Conservation (phyloP, 2,888 invertebrate genomes). For the Clanis bilineata region DNA sequence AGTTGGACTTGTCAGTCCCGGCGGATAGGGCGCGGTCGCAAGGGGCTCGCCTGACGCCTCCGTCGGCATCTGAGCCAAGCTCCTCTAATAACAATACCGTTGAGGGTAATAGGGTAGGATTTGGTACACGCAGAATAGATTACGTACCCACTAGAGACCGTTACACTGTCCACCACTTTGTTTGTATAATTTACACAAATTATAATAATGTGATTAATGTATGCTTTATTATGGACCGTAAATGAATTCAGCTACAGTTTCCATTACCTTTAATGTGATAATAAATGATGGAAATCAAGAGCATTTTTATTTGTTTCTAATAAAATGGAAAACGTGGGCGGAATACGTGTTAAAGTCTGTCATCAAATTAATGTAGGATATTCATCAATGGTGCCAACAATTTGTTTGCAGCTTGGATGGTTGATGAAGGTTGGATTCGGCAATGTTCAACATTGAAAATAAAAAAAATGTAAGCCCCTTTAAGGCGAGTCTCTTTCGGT, state of each 20-base stretch:
- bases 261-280: conserved; percentile 7
- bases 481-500: neutral
- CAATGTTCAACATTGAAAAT: neutral
- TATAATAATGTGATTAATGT: neutral
- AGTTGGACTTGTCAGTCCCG: conserved; percentile 6
- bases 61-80: conserved; percentile 25
- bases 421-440: conserved; percentile 22
- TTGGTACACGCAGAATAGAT: conserved; percentile 54
- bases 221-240: neutral
- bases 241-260: neutral
- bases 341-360: conserved; percentile 12
- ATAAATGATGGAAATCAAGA: neutral
- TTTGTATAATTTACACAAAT: conserved; percentile 15
- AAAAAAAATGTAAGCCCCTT: neutral
- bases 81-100: conserved; percentile 53
- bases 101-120: conserved; percentile 57
- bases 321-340: neutral
- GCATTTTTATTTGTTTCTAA: conserved; percentile 1
- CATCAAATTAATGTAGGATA: conserved; percentile 28
- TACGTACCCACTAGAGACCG: conserved; percentile 44
- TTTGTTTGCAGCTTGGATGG: conserved; percentile 31
- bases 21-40: conserved; percentile 24
- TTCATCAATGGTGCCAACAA: conserved; percentile 35
- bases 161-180: conserved; percentile 41
- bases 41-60: conserved; percentile 33